A percentile compares a stretch with the other conserved stretches of the same genome.
phyloP scores from a whole-genome alignment of 2,888 invertebrate genomes.

The Epistrophella euchroma region DNA sequence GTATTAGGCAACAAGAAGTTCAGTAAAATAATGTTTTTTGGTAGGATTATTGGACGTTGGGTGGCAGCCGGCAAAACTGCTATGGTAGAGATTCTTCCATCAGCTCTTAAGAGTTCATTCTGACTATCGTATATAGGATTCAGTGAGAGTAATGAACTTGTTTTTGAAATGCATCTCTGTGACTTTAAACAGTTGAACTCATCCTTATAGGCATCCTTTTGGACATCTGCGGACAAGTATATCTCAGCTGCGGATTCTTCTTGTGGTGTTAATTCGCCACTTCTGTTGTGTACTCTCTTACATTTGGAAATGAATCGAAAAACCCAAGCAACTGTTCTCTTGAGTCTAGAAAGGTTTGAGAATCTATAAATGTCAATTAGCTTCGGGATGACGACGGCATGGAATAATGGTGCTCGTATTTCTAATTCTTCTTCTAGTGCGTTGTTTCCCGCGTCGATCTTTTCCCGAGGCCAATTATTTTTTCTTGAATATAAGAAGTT shows the following conservation, averaged over 20 bases:
- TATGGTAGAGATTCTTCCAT: neutral
- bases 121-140: slow-evolving; percentile 5
- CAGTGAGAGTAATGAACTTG: slow-evolving; percentile 11
- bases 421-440: no score
- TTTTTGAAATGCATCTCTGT: neutral
- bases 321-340: slow-evolving; percentile 15
- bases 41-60: slow-evolving; percentile 28
- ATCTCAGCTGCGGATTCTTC: slow-evolving; percentile 28
- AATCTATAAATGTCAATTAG: slow-evolving; percentile 29
- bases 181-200: slow-evolving; percentile 19
- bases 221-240: slow-evolving; percentile 9
- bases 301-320: slow-evolving; percentile 18
- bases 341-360: slow-evolving; percentile 13
- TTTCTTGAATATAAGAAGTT: no score
- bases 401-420: no score
- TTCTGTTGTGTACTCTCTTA: neutral
- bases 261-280: slow-evolving; percentile 21
- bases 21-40: slow-evolving; percentile 31
- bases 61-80: neutral
- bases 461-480: no score
- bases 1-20: slow-evolving; percentile 29
- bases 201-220: neutral
- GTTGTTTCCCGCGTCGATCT: no score
- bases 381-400: neutral
- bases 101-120: neutral